These are phyloP conservation scores for Diorhabda elongata DNA, from an alignment of 1,140 invertebrate genomes.

Conservation along the genomic window DNA sequence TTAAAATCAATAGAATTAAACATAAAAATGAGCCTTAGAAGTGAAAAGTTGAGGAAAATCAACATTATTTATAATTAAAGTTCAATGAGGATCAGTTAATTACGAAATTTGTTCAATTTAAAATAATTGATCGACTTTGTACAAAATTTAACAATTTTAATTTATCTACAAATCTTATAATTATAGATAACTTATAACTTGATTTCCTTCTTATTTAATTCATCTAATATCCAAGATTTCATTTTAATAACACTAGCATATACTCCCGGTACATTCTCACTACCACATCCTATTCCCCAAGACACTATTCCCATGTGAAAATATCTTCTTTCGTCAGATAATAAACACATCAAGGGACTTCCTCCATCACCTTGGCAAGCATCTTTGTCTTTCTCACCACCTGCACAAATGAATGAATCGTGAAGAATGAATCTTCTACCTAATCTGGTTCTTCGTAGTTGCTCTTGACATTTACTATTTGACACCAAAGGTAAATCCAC, in stretches of 20 bases:
- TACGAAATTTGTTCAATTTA: too few species aligned
- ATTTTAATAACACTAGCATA: slow-evolving; percentile 61
- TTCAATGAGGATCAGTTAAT: too few species aligned
- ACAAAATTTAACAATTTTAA: too few species aligned
- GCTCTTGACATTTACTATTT: slow-evolving; percentile 42
- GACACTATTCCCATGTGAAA: slow-evolving; percentile 57
- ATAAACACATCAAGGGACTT: slow-evolving; percentile 25
- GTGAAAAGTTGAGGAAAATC: too few species aligned
- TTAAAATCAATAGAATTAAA: too few species aligned
- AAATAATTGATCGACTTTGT: too few species aligned
- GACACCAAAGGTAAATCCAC: slow-evolving; percentile 47
- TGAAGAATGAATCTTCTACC: slow-evolving; percentile 49
- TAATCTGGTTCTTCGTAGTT: slow-evolving; percentile 46
- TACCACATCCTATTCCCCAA: slow-evolving; percentile 66
- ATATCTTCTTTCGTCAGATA: slow-evolving; percentile 8
- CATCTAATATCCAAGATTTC: slow-evolving; percentile 58
- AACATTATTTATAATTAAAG: too few species aligned
- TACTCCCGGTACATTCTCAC: slow-evolving; percentile 58
- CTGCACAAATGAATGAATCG: slow-evolving; percentile 53
- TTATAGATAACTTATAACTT: not conserved
- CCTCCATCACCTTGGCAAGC: slow-evolving; percentile 55
- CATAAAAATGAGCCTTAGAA: too few species aligned
- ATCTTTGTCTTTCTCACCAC: slow-evolving; percentile 54
- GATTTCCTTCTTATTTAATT: slow-evolving; percentile 14
- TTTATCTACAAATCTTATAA: too few species aligned